Evolutionary conservation across 2,113 vertebrate species (phyloP), one percentile per base, ranked within the genome.

Genomic region (Solea senegalensis): DNA sequence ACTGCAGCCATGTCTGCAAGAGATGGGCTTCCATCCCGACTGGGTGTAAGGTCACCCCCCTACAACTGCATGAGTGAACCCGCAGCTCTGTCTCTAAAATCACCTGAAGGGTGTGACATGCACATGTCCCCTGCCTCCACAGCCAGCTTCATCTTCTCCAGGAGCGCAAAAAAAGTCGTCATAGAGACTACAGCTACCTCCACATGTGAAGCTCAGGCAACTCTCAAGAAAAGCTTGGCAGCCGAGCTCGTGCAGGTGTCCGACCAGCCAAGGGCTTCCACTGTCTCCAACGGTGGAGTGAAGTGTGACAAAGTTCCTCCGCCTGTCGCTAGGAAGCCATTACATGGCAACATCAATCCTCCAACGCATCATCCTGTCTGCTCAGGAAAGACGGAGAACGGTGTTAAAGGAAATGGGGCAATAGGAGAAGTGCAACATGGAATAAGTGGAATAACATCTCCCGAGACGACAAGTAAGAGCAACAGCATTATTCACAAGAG

Each of bases 141-240:
- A 0, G 97, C 97, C 79, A 99, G 96, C 85, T 99, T 99, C 72
- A 97, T 99, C 89, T 98, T 99, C 45, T 95, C 97, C 56, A 95
- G 94, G 83, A 95, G 95, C 85, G 90, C 96, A 68, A 97, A 93
- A 87, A 97, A 94, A 82, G 84, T 95, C 41, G 91, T 96, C 69
- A 90, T 97, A 0, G 96, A 98, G 80, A 92, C 94, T 0, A 66
- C 94, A 0, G 88, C 91, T 0, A 67, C 95, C 0, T 82, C 92
- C 3, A 94, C 93, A 12, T 89, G 94, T 0, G 95, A 97, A 69
- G 83, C 83, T 0, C 96, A 95, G 81, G 91, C 92, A 0, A 90
- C 89, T 77, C 93, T 96, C 63, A 96, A 95, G 83, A 95, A 92
- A 78, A 95, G 91, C 78, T 90, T 97, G 78, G 95, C 95, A 4